These are phyloP conservation scores for Trogon surrucura DNA, from an alignment of 2,113 vertebrate genomes.

Conservation along the genomic window DNA sequence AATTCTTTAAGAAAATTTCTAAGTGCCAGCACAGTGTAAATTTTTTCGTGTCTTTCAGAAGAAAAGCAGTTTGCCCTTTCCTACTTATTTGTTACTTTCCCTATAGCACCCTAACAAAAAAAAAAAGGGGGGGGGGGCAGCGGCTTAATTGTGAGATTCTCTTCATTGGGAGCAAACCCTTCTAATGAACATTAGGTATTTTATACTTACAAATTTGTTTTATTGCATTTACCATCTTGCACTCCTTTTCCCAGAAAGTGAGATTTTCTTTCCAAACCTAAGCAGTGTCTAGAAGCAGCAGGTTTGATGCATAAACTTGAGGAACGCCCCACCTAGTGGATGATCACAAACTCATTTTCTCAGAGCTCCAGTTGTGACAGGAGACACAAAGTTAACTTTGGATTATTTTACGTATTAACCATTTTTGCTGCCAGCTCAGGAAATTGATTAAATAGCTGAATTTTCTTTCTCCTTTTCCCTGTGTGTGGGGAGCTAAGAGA, in stretches of 20 bases:
- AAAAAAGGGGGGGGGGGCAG: no score
- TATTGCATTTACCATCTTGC: neutral
- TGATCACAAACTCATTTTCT: neutral
- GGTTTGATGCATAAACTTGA: neutral
- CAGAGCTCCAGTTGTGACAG: neutral
- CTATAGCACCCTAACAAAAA: neutral
- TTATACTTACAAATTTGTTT: neutral
- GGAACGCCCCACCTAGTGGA: slow-evolving; percentile 55
- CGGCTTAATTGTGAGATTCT: neutral
- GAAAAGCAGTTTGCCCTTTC: neutral
- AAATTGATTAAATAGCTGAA: neutral
- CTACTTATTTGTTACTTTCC: neutral
- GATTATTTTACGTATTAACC: neutral
- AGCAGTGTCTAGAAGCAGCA: neutral
- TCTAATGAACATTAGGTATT: neutral
- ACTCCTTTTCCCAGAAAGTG: neutral
- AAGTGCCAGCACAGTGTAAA: neutral
- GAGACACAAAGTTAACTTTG: accelerated
- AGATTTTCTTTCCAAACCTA: neutral
- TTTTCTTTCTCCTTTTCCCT: neutral
- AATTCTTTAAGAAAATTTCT: neutral
- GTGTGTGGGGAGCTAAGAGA: neutral
- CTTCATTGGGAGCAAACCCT: neutral
- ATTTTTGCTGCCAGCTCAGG: neutral
- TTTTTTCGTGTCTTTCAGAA: neutral